Base-by-base conservation (phyloP, 1,140 invertebrate species). In the Spodoptera frugiperda region DNA sequence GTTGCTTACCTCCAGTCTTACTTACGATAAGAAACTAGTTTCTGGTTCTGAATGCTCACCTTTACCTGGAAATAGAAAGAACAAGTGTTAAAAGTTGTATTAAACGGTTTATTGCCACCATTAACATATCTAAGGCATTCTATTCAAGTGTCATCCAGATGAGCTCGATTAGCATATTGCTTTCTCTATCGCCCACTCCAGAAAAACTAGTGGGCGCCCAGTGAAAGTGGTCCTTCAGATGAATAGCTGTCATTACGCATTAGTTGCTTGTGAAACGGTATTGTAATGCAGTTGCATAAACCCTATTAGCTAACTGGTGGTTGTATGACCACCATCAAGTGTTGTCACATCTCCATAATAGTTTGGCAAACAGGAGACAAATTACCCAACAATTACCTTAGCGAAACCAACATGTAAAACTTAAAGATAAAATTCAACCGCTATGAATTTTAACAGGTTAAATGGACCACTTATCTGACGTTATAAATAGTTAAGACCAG, bases 51-150 rank as follows among this genome's bases (percentile, higher is more conserved):
- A 49, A 19, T 75, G 55, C 85, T 88, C 84, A 91, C 90, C 89
- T 92, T 90, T 91, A 89, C 90, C 90, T 92, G 89, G 53, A 92
- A 80, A 46, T 75, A 85, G 80, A 81, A 82, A 83, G 77, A 53
- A 70, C 17, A 73, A 33, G 25, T 67, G 30, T 71, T 71, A 71
- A 65, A n/a, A 39, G 49, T 48, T 55, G 19, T 51, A 75, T 74
- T 61, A 51, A 75, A 21, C 15, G 48, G 30, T 51, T 54, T 75
- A 63, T 70, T 65, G 33, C 5, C 63, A 76, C 53, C 44, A 70
- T 44, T 73, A 61, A 39, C 5, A 63, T 68, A 77, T 77, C 67
- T 77, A 71, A 65, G 21, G 15, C 15, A 21, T 73, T 73, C 55
- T 46, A 73, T 76, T 76, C 72, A 55, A 77, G 76, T 65, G 57